Conservation (phyloP, 2,797 vertebrate genomes). For the Brachyalestes nurse region DNA sequence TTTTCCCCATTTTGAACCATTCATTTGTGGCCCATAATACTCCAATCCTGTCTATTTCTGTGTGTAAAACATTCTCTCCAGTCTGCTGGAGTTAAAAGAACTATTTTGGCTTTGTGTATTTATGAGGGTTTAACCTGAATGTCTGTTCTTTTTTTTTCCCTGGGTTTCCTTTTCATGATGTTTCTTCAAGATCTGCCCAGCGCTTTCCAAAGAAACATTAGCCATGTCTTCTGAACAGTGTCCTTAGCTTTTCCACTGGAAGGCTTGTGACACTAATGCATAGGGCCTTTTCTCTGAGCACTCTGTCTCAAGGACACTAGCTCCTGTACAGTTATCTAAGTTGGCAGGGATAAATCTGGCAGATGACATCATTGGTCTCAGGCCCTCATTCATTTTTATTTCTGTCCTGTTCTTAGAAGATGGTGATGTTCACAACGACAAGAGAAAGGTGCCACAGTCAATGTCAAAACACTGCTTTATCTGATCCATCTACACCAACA, state of each 20-base stretch:
- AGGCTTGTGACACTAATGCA: constrained; percentile 75
- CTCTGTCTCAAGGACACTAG: constrained; percentile 80
- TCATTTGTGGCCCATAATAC: too few relatives aligned
- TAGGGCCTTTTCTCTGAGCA: constrained; percentile 65
- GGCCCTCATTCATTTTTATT: constrained; percentile 82
- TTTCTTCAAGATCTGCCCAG: constrained; percentile 58
- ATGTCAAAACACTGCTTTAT: constrained; percentile 56
- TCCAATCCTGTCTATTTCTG: too few relatives aligned
- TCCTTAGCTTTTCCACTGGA: constrained; percentile 72
- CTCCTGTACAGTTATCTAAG: constrained; percentile 72
- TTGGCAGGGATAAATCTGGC: constrained; percentile 78
- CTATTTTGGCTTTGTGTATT: constrained; percentile 35
- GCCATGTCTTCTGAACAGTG: constrained; percentile 56
- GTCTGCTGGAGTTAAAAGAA: background rate
- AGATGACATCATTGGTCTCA: constrained; percentile 78
- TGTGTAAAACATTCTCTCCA: background rate
- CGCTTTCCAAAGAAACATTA: constrained; percentile 40
- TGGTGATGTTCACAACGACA: constrained; percentile 57
- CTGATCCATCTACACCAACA: background rate
- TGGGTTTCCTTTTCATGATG: constrained; percentile 32
- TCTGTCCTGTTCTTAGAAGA: constrained; percentile 69
- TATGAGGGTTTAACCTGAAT: constrained; percentile 17
- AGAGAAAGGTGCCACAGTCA: constrained; percentile 37
- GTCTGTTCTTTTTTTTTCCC: constrained; percentile 38
- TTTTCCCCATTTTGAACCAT: too few relatives aligned